Percentiles rank a stretch among this genome's conserved stretches.
These are phyloP conservation scores for Caenorhabditis elegans DNA, from an alignment of 1,140 invertebrate species.

Conservation along the genomic window WBcel235 BX284605.5:13357501-13358000, in stretches of 20 bases:
- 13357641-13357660: background rate
- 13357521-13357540: background rate
- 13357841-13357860: conserved; percentile 2
- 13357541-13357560: background rate
- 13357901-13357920: background rate
- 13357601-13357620: conserved; percentile 15
- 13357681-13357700: background rate
- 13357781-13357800: no score
- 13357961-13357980: background rate
- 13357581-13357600: background rate
- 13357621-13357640: conserved; percentile 14
- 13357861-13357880: background rate
- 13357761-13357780: background rate
- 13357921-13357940: background rate
- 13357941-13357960: background rate
- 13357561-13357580: background rate
- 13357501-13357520: background rate
- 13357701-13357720: background rate
- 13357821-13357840: conserved; percentile 9
- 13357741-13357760: background rate
- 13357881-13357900: background rate
- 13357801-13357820: conserved; percentile 21
- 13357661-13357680: background rate
- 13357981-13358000: background rate
- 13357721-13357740: background rate